A percentile compares a stretch with the other conserved stretches of the same genome.
Evolutionary conservation across 2,113 vertebrate genomes (phyloP).

Genomic region (Numenius arquata): DNA sequence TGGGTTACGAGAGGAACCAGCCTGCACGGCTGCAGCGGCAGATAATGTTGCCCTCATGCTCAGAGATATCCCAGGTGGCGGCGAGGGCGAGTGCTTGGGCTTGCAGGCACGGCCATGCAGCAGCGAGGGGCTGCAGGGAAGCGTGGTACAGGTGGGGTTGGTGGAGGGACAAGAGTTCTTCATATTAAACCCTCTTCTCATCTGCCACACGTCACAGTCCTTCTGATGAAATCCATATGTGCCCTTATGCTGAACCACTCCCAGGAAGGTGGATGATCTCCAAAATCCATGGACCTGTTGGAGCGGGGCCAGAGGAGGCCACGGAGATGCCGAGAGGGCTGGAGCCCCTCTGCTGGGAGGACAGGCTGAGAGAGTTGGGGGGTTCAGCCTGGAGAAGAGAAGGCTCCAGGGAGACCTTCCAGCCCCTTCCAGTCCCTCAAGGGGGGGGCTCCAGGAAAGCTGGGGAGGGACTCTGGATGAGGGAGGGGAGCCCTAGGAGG

Average conservation of each 20-base stretch:
- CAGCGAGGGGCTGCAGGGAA: neutral
- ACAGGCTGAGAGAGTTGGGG: neutral
- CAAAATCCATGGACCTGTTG: neutral
- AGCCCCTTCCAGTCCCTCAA: neutral
- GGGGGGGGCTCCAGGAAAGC: neutral
- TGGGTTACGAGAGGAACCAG: neutral
- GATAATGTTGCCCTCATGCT: neutral
- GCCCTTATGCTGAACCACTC: fast-evolving
- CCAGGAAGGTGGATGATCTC: neutral
- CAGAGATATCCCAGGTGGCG: neutral
- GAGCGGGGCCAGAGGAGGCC: neutral
- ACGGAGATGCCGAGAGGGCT: neutral
- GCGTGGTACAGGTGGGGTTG: fast-evolving
- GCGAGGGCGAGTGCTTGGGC: fast-evolving
- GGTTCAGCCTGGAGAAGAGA: neutral
- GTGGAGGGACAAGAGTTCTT: neutral
- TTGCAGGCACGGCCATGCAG: fast-evolving
- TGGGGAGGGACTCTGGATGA: neutral
- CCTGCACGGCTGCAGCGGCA: neutral
- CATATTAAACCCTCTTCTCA: neutral
- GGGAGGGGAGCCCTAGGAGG: neutral
- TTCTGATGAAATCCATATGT: no score
- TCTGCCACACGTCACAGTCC: fast-evolving
- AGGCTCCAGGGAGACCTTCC: neutral
- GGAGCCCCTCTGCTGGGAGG: neutral